Evolutionary conservation across 2,113 vertebrate species (phyloP).

Genomic region (Neotragus pygmaeus): DNA sequence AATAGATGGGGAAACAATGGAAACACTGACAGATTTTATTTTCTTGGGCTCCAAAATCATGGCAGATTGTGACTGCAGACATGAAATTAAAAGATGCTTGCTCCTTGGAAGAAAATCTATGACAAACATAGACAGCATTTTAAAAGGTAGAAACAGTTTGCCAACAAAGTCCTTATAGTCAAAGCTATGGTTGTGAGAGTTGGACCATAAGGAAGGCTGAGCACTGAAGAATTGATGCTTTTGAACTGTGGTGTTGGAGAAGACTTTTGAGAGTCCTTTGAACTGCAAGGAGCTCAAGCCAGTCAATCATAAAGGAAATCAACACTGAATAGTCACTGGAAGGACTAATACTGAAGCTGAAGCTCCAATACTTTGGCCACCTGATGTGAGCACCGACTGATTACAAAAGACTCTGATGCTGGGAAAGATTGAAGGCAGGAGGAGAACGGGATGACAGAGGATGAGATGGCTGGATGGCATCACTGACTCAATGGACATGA

Average conservation of each 20-base stretch:
- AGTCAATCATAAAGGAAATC: not conserved
- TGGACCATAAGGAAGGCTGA: not conserved
- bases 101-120: not conserved
- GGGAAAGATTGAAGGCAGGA: not conserved
- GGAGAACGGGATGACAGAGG: not conserved
- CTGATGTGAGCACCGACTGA: not conserved
- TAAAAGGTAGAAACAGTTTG: not conserved
- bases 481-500: not conserved
- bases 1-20: not conserved
- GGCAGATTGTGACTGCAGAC: not conserved
- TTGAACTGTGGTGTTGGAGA: not conserved
- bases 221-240: fast-evolving
- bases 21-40: not conserved
- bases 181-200: not conserved
- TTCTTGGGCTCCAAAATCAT: not conserved
- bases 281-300: not conserved
- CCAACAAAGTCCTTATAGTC: not conserved
- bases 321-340: not conserved
- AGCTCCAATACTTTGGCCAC: not conserved
- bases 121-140: not conserved
- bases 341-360: not conserved
- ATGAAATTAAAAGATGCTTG: not conserved
- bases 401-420: not conserved
- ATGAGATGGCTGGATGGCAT: not conserved
- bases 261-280: not conserved